Evolutionary conservation across 2,113 vertebrate genomes (phyloP), one percentile per base, ranked within the genome.

Genomic region (Forbesichthys papilliferus): DNA sequence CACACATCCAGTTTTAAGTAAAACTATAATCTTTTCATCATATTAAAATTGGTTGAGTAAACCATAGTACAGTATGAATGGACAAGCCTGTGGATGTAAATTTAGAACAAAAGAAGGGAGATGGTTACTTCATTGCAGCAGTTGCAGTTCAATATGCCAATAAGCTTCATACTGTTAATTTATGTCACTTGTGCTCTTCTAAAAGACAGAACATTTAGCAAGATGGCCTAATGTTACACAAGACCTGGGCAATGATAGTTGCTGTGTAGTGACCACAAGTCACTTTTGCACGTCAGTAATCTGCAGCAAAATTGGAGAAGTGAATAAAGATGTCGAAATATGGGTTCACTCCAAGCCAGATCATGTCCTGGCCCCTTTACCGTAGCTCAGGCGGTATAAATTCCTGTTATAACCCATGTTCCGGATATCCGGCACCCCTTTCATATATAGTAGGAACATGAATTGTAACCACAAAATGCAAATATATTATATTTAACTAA

Each of bases 251-350:
- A 78, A 78, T 69, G 80, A 71, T 51, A 68, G 80, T 56, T 76
- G 78, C 87, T 80, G 73, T 36, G 78, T 81, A 87, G 84, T 88
- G 86, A 90, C 87, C 88, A 69, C 87, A 90, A 88, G 84, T 82
- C 62, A 81, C 81, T 85, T 84, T 68, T 87, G 88, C 82, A 79
- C 78, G 77, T 88, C 84, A 83, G 86, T 88, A 81, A 86, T 91
- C 75, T n/a, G 63, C 70, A 27, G 53, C 46, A 6, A 79, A 91
- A 89, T 89, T 73, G 88, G 82, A 91, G 90, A 91, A 91, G 90
- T 91, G 83, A 73, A 82, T 64, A 57, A 48, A 64, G 73, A 84
- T 91, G 90, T 91, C 51, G 90, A 91, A 91, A 91, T 89, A 70
- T 71, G 71, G 87, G 88, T 88, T 85, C 68, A 80, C 81, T 83